phyloP scores from a whole-genome alignment of 2,888 invertebrate species.

The Harpalus rufipes region DNA sequence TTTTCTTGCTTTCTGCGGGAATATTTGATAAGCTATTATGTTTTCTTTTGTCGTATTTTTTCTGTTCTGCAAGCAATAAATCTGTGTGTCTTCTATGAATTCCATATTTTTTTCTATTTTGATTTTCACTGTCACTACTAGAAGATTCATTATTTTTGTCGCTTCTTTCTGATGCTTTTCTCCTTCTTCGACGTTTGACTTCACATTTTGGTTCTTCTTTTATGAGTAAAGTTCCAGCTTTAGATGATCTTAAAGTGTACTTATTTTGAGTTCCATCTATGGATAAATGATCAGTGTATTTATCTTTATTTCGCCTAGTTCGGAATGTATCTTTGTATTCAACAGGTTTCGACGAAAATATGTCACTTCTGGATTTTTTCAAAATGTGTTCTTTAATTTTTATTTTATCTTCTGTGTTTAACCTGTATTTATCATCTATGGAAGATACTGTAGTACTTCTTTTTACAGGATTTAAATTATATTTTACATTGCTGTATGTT shows the following conservation, averaged over 20 bases:
- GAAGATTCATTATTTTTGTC: slow-evolving; percentile 47
- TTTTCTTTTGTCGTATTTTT: slow-evolving; percentile 58
- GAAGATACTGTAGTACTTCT: slow-evolving; percentile 37
- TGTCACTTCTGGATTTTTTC: slow-evolving; percentile 55
- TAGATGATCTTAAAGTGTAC: slow-evolving; percentile 75
- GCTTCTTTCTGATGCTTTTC: slow-evolving; percentile 65
- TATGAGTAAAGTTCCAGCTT: slow-evolving; percentile 79
- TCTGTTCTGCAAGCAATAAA: slow-evolving; percentile 52
- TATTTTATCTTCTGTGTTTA: slow-evolving; percentile 56
- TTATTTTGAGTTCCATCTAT: slow-evolving; percentile 55
- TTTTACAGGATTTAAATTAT: slow-evolving; percentile 14
- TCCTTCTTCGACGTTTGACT: slow-evolving; percentile 73
- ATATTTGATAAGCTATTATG: slow-evolving; percentile 42
- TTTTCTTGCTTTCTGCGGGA: slow-evolving; percentile 15
- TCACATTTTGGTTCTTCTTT: slow-evolving; percentile 77
- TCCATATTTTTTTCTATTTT: slow-evolving; percentile 40
- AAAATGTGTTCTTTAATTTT: slow-evolving; percentile 61
- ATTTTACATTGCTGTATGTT: slow-evolving; percentile 19
- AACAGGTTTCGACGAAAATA: slow-evolving; percentile 24
- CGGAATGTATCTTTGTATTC: slow-evolving; percentile 42
- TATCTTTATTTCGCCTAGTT: slow-evolving; percentile 47
- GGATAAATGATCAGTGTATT: slow-evolving; percentile 26
- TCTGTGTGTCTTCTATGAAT: slow-evolving; percentile 59
- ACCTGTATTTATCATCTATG: slow-evolving; percentile 38
- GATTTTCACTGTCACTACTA: slow-evolving; percentile 57